Percentiles rank a stretch among this genome's conserved stretches.
phyloP scores from a whole-genome alignment of 1,140 invertebrate genomes.

The Carposina sasakii region DNA sequence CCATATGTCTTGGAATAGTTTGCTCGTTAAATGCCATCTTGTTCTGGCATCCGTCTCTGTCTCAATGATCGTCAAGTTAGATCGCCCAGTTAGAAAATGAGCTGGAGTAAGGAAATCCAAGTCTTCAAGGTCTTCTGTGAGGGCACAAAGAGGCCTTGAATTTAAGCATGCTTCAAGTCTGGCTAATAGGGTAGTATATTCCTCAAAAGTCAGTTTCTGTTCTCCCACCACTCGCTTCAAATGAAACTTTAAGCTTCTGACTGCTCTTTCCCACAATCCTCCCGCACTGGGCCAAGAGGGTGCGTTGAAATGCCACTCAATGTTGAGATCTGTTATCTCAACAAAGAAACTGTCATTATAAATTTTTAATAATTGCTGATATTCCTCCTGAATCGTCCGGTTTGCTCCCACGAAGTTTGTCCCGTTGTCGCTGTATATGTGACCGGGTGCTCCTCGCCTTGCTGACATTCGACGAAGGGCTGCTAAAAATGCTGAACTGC shows the following conservation, averaged over 20 bases:
- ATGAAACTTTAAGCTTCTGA: constrained; percentile 35
- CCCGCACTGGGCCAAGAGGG: constrained; percentile 38
- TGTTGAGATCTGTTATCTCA: constrained; percentile 10
- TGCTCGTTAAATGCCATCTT: constrained; percentile 13
- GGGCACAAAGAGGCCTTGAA: not conserved
- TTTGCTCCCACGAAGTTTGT: not conserved
- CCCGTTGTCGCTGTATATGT: not conserved
- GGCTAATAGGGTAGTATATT: constrained; percentile 27
- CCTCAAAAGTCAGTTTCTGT: constrained; percentile 3
- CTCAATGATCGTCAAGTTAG: constrained; percentile 3
- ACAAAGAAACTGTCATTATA: not conserved
- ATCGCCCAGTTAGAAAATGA: constrained; percentile 10
- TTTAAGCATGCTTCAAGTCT: not conserved
- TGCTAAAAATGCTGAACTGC: constrained; percentile 45
- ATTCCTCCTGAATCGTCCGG: constrained; percentile 1
- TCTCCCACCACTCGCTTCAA: constrained; percentile 30
- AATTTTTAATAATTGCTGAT: no score
- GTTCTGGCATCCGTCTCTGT: constrained; percentile 1
- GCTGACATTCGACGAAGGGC: constrained; percentile 45
- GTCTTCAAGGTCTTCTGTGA: constrained; percentile 14
- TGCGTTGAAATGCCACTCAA: constrained; percentile 41
- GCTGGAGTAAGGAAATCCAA: constrained; percentile 7
- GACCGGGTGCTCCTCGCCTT: not conserved
- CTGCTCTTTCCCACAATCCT: constrained; percentile 27
- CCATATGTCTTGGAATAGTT: constrained; percentile 30